Evolutionary conservation across 2,113 vertebrate genomes (phyloP).

Genomic region (Sitta europaea): DNA sequence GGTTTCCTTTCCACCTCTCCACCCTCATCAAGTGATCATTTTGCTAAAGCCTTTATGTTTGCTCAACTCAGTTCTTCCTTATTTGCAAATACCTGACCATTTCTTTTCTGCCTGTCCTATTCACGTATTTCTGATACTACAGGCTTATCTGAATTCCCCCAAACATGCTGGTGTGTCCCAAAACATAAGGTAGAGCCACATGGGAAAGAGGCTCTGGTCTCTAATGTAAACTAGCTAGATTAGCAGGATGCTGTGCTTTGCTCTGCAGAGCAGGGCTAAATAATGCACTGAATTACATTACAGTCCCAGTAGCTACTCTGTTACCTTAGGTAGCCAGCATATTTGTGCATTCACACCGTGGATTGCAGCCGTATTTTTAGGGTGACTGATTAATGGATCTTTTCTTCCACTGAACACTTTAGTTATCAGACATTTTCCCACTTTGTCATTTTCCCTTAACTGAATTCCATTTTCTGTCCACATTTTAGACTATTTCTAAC

Average conservation of each 20-base stretch:
- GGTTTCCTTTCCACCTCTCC: background rate
- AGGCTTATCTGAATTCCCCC: background rate
- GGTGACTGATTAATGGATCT: background rate
- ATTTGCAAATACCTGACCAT: background rate
- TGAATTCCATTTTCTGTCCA: background rate
- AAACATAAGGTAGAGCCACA: background rate
- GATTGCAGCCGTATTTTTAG: background rate
- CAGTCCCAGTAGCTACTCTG: background rate
- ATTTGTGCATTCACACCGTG: background rate
- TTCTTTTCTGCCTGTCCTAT: background rate
- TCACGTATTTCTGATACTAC: background rate
- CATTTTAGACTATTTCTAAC: background rate
- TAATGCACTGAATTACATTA: background rate
- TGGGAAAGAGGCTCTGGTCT: background rate
- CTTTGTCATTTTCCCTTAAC: background rate
- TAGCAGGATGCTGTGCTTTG: background rate
- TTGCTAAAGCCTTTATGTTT: background rate
- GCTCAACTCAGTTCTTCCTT: background rate
- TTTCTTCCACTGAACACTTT: background rate
- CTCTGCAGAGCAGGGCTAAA: background rate
- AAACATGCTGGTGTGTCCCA: background rate
- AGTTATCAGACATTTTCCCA: background rate
- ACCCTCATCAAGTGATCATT: background rate
- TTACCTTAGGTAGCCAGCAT: background rate
- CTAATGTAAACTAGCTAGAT: background rate